Evolutionary conservation across 2,113 vertebrate genomes (phyloP).

Genomic region (Tragelaphus imberbis): DNA sequence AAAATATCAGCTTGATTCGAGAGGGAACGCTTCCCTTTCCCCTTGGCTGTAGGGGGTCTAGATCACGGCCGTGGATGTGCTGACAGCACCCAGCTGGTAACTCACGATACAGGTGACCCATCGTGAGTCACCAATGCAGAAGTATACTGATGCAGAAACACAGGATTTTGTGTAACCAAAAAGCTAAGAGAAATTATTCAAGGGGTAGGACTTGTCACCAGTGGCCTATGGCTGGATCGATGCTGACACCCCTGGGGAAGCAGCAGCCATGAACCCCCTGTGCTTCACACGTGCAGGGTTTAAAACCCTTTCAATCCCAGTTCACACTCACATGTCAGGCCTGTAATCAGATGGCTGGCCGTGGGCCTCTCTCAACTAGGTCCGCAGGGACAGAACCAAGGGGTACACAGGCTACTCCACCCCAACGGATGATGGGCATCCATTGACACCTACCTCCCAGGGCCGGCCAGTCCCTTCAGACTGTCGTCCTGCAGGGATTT

Average conservation of each 20-base stretch:
- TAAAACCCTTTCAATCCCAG: not conserved
- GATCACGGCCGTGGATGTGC: accelerated
- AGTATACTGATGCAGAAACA: not conserved
- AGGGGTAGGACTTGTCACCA: not conserved
- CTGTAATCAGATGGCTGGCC: not conserved
- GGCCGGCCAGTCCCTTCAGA: not conserved
- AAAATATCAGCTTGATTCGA: not conserved
- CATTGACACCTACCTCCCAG: not conserved
- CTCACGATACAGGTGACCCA: not conserved
- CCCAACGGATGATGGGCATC: accelerated
- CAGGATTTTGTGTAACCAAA: not conserved
- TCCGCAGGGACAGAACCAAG: not conserved
- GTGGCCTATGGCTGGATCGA: accelerated
- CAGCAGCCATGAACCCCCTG: not conserved
- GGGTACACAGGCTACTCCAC: no score
- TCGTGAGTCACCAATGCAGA: not conserved
- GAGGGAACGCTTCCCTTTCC: not conserved
- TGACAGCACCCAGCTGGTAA: not conserved
- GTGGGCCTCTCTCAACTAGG: not conserved
- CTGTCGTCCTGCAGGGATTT: not conserved
- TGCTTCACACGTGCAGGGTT: accelerated
- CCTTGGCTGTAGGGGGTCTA: accelerated
- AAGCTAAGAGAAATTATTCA: not conserved
- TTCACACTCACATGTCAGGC: not conserved
- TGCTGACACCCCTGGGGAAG: not conserved